Evolutionary conservation across 2,888 invertebrate genomes (phyloP).

Genomic region (Elysia crispata): DNA sequence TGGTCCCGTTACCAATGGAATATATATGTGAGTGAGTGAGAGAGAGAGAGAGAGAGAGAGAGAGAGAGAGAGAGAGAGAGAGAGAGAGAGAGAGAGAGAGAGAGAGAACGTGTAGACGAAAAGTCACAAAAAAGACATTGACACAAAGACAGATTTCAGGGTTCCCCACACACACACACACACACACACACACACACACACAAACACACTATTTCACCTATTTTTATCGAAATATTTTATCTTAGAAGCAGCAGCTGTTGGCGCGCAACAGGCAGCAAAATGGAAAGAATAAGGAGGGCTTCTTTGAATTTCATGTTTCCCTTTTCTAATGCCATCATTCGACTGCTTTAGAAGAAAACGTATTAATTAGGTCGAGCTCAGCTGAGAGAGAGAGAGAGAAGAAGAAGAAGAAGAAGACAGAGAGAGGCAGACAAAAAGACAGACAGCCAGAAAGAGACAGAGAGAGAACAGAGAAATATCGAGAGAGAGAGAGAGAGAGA

Average conservation of each 20-base stretch:
- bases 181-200: too few species aligned
- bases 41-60: not conserved
- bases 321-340: too few species aligned
- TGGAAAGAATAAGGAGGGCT: too few species aligned
- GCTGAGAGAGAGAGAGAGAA: not conserved
- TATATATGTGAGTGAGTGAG: too few species aligned
- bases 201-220: too few species aligned
- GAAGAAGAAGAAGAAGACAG: not conserved
- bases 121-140: too few species aligned
- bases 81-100: slow-evolving; percentile 18
- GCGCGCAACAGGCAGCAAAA: not conserved
- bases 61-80: slow-evolving; percentile 24
- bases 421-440: not conserved
- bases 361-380: not conserved
- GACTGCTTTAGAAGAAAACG: not conserved
- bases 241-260: slow-evolving; percentile 31
- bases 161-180: too few species aligned
- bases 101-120: not conserved
- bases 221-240: too few species aligned
- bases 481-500: slow-evolving; percentile 13
- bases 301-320: too few species aligned
- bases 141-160: too few species aligned
- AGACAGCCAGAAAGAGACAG: not conserved
- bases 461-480: too few species aligned
- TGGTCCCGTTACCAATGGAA: too few species aligned